A percentile compares a stretch with the other conserved stretches of the same genome.
Evolutionary conservation across 2,113 vertebrate genomes (phyloP).

Genomic region (Machaerirhynchus nigripectus): DNA sequence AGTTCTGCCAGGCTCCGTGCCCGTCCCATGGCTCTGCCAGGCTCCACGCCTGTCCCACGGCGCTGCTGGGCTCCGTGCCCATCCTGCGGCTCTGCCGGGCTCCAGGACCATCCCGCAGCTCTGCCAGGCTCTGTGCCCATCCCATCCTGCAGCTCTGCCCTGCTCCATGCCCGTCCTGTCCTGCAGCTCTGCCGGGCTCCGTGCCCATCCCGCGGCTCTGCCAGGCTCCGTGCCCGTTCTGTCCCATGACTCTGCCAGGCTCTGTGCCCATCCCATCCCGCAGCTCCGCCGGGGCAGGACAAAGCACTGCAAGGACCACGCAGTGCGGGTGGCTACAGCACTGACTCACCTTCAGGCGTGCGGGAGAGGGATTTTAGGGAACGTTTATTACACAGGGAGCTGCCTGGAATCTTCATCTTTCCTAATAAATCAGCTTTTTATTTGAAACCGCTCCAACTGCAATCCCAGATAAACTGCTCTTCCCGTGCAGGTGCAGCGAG

Average conservation of each 20-base stretch:
- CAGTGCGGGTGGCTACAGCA: accelerated
- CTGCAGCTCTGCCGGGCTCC: background rate
- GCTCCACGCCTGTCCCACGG: background rate
- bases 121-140: background rate
- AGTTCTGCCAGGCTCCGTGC: background rate
- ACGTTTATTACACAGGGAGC: background rate
- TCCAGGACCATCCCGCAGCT: background rate
- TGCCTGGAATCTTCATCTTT: background rate
- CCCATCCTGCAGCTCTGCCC: background rate
- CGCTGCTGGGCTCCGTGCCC: background rate
- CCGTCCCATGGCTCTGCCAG: background rate
- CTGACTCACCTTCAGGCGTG: accelerated
- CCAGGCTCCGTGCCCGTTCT: background rate
- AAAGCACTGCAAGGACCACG: background rate
- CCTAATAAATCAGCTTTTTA: background rate
- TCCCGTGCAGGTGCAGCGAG: background rate
- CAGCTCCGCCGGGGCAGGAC: background rate
- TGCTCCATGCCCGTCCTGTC: background rate
- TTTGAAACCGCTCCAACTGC: background rate
- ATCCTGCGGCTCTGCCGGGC: background rate
- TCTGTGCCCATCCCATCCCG: background rate
- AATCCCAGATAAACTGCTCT: background rate
- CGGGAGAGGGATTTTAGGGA: background rate
- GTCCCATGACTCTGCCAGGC: background rate
- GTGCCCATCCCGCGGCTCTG: background rate